Conservation (phyloP, 2,888 invertebrate species). For the Eupithecia exiguata region DNA sequence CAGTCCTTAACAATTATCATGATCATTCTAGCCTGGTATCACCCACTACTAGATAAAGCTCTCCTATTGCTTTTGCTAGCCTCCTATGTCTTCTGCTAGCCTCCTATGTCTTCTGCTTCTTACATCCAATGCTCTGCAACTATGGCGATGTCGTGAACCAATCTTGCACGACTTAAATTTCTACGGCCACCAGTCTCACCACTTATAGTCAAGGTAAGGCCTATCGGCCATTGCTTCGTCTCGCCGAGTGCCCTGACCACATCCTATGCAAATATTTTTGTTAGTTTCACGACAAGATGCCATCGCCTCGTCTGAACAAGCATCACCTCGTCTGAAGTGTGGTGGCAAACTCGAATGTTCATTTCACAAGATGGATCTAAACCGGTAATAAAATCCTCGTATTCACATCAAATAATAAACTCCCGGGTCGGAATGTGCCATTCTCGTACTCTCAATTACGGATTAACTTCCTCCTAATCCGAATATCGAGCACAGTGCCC, state of each 20-base stretch:
- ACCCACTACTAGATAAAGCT: too few species aligned
- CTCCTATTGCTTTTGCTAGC: too few species aligned
- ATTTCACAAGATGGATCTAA: neutral
- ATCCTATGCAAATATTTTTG: too few species aligned
- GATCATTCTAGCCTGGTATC: neutral
- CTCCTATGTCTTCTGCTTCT: too few species aligned
- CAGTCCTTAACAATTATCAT: neutral
- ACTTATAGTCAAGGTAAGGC: neutral
- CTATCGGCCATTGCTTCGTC: neutral
- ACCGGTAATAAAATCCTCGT: slow-evolving; percentile 16
- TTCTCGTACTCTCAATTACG: slow-evolving; percentile 62
- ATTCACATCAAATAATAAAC: slow-evolving; percentile 36
- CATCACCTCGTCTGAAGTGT: too few species aligned
- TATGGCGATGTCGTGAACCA: too few species aligned
- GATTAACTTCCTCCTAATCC: slow-evolving; percentile 70
- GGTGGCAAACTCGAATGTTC: too few species aligned
- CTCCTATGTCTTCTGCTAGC: too few species aligned
- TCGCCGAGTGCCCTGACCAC: neutral
- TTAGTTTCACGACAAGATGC: too few species aligned
- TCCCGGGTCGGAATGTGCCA: slow-evolving; percentile 61
- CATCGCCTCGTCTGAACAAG: too few species aligned
- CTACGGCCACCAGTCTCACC: too few species aligned
- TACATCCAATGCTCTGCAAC: too few species aligned
- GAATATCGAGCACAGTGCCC: slow-evolving; percentile 65
- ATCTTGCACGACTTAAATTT: neutral